Conservation (phyloP, 2,888 invertebrate species). For the Chouioia cunea region DNA sequence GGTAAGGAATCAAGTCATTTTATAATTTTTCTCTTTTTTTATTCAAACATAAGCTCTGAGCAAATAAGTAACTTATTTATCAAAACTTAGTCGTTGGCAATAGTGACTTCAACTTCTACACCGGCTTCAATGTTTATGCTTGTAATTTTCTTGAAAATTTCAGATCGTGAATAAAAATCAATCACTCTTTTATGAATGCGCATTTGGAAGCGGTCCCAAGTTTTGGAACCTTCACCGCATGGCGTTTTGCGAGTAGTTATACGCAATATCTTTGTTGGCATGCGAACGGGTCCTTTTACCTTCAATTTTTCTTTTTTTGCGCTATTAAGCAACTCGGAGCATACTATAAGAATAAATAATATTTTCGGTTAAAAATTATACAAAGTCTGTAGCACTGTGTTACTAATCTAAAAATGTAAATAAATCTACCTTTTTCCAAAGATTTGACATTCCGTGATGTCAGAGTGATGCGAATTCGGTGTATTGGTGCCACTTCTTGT, state of each 20-base stretch:
- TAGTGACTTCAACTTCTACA: conserved; percentile 99
- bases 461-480: conserved; percentile 96
- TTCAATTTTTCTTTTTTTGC: conserved; percentile 97
- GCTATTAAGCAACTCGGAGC: conserved; percentile 94
- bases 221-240: conserved; percentile 99
- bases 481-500: conserved; percentile 89
- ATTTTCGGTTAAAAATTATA: no score
- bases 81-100: conserved; percentile 83
- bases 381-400: background rate
- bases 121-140: conserved; percentile 99
- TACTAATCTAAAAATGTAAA: background rate
- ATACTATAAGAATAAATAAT: conserved; percentile 74
- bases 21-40: conserved; percentile 21
- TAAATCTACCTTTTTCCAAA: conserved; percentile 85
- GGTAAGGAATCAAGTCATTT: no score
- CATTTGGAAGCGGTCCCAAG: conserved; percentile 99
- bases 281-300: conserved; percentile 98
- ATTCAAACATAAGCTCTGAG: conserved; percentile 41
- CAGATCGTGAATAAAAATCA: conserved; percentile 97
- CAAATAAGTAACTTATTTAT: conserved; percentile 38
- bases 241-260: conserved; percentile 99
- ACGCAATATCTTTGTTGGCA: conserved; percentile 97
- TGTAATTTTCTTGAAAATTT: conserved; percentile 99
- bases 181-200: conserved; percentile 98
- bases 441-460: conserved; percentile 98